These are phyloP conservation scores for Leptinotarsa defecta DNA, from an alignment of 1,140 invertebrate genomes.

Conservation along the genomic window DNA sequence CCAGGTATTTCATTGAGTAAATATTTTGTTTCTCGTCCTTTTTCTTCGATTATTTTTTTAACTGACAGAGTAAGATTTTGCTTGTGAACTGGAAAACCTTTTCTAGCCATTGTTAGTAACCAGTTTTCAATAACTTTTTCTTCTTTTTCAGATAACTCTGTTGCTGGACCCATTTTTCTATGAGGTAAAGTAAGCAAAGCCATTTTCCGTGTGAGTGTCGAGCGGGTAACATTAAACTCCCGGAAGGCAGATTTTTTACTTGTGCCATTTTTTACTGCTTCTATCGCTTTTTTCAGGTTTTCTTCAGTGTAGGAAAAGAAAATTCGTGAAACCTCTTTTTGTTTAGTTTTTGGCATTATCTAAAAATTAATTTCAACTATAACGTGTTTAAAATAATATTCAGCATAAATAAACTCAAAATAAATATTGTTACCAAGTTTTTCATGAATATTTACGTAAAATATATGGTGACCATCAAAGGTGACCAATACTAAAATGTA, in stretches of 20 bases:
- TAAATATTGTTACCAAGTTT: too few relatives aligned
- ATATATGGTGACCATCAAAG: too few relatives aligned
- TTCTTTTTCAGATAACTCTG: conserved; percentile 25
- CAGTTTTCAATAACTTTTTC: conserved; percentile 23
- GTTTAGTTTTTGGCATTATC: conserved; percentile 3
- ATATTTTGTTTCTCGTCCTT: neutral
- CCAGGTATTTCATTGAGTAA: neutral
- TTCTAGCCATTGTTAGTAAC: conserved; percentile 23
- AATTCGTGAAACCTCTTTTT: neutral
- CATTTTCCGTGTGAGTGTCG: conserved; percentile 16
- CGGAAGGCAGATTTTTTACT: conserved; percentile 16
- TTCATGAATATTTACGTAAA: too few relatives aligned
- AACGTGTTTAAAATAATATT: too few relatives aligned
- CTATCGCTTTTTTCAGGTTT: conserved; percentile 3
- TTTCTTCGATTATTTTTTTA: conserved; percentile 15
- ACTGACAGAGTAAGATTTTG: conserved; percentile 2
- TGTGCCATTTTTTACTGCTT: conserved; percentile 18
- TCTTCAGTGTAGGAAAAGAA: conserved; percentile 8
- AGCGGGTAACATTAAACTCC: conserved; percentile 15
- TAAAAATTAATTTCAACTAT: neutral
- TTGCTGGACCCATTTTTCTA: conserved; percentile 3
- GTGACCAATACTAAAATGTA: too few relatives aligned
- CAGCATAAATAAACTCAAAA: too few relatives aligned
- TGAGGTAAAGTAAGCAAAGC: conserved; percentile 1
- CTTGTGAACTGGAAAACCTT: conserved; percentile 28